Percentiles rank a stretch among this genome's conserved stretches.
These are phyloP conservation scores for Polypterus bichir DNA, from an alignment of 2,113 vertebrate species.

Conservation along the genomic window DNA sequence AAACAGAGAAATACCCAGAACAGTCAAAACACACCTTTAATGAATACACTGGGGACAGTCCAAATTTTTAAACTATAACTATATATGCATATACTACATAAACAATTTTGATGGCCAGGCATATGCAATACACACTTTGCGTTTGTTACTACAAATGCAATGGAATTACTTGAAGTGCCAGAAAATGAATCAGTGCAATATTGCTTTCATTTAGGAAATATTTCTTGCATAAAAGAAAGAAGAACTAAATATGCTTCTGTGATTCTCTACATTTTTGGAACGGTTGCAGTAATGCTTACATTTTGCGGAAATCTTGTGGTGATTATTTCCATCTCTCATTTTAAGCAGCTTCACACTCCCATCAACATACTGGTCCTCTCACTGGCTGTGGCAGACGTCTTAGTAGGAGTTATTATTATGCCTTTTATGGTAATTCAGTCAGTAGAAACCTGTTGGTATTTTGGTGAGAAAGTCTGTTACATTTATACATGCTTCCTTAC, in stretches of 20 bases:
- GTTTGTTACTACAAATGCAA: too few relatives aligned
- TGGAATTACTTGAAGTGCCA: too few relatives aligned
- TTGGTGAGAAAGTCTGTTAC: conserved; percentile 3
- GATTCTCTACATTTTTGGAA: conserved; percentile 8
- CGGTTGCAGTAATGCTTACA: conserved; percentile 2
- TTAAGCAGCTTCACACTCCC: conserved; percentile 12
- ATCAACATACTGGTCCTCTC: conserved; percentile 8
- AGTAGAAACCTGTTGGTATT: conserved; percentile 11
- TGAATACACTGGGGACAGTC: too few relatives aligned
- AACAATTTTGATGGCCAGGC: too few relatives aligned
- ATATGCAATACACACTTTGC: too few relatives aligned
- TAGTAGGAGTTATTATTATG: conserved; percentile 2
- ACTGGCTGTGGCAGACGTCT: conserved; percentile 8
- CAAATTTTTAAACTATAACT: too few relatives aligned
- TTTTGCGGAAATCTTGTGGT: conserved; percentile 6
- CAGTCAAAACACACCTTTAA: too few relatives aligned
- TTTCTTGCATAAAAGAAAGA: background rate
- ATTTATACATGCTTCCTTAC: conserved; percentile 1
- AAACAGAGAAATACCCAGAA: too few relatives aligned
- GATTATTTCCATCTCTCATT: conserved; percentile 12
- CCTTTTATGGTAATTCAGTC: background rate
- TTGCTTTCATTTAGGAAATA: background rate
- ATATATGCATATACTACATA: too few relatives aligned
- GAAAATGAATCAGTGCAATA: background rate
- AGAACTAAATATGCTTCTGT: background rate